A percentile compares a stretch with the other conserved stretches of the same genome.
phyloP scores from a whole-genome alignment of 2,797 vertebrate species.

The Notolabrus celidotus region DNA sequence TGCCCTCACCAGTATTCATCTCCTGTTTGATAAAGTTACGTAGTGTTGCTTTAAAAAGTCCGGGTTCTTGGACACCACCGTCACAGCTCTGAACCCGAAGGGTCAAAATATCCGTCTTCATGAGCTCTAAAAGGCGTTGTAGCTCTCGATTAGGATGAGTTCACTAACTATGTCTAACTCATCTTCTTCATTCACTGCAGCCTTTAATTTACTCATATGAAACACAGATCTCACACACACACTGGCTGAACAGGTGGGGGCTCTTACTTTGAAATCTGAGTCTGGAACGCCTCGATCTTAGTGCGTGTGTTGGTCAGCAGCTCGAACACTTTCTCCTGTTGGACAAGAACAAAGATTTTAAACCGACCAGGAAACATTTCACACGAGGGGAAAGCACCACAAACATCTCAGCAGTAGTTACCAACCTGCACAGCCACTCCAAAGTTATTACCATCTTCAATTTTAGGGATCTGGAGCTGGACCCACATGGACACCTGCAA shows the following conservation, averaged over 20 bases:
- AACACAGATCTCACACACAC: neutral
- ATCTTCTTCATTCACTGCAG: too few relatives aligned
- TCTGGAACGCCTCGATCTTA: constrained; percentile 91
- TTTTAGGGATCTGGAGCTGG: constrained; percentile 91
- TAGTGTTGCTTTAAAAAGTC: too few relatives aligned
- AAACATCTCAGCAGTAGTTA: neutral
- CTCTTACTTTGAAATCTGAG: constrained; percentile 92
- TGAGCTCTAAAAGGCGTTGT: too few relatives aligned
- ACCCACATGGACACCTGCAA: constrained; percentile 92
- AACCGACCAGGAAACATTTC: neutral
- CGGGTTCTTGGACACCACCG: too few relatives aligned
- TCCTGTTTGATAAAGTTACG: too few relatives aligned
- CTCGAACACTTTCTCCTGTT: constrained; percentile 94
- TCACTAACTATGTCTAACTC: too few relatives aligned
- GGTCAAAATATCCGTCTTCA: too few relatives aligned
- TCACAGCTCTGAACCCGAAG: too few relatives aligned
- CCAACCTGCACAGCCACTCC: constrained; percentile 93
- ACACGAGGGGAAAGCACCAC: neutral
- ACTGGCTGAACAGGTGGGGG: neutral
- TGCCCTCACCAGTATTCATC: too few relatives aligned
- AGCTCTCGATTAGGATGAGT: too few relatives aligned
- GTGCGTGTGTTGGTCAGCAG: constrained; percentile 90
- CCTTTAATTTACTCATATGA: too few relatives aligned
- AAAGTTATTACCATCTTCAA: constrained; percentile 95
- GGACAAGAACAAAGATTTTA: neutral